Evolutionary conservation across 2,797 vertebrate genomes (phyloP).

Genomic region (Apogon hyalosoma): DNA sequence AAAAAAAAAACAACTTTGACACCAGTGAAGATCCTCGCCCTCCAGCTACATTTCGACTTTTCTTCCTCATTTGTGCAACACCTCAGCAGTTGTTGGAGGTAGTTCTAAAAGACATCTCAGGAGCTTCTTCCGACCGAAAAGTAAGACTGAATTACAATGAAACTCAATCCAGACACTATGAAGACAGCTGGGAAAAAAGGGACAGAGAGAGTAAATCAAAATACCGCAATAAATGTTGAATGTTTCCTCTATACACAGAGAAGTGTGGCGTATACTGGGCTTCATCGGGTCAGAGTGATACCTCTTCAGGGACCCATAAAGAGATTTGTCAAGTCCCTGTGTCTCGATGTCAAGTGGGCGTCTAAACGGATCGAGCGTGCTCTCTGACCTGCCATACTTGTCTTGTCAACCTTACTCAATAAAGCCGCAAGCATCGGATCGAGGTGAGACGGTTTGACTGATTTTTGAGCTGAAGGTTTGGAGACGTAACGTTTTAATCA

Average conservation of each 20-base stretch:
- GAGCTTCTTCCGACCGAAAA: slow-evolving; percentile 45
- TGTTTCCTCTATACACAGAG: slow-evolving; percentile 56
- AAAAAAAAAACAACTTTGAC: slow-evolving; percentile 35
- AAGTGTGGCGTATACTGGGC: slow-evolving; percentile 32
- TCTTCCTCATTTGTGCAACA: slow-evolving; percentile 44
- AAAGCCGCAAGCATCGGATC: slow-evolving; percentile 42
- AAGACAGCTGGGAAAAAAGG: slow-evolving; percentile 27
- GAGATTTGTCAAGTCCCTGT: slow-evolving; percentile 68
- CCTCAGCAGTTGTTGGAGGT: slow-evolving; percentile 32
- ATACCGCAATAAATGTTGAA: slow-evolving; percentile 67
- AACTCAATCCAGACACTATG: slow-evolving; percentile 55
- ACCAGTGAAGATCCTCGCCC: slow-evolving; percentile 28
- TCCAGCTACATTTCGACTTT: slow-evolving; percentile 25
- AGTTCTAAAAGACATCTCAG: slow-evolving; percentile 34
- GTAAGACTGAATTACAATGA: slow-evolving; percentile 53
- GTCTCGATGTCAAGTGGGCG: slow-evolving; percentile 69
- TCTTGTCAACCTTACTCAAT: slow-evolving; percentile 65
- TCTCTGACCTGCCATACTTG: slow-evolving; percentile 59
- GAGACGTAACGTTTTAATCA: slow-evolving; percentile 37
- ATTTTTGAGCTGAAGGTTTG: slow-evolving; percentile 45
- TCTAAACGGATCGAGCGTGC: slow-evolving; percentile 61
- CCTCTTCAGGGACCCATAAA: slow-evolving; percentile 69
- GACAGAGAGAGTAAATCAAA: slow-evolving; percentile 64
- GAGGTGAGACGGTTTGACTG: slow-evolving; percentile 54
- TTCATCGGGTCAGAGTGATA: slow-evolving; percentile 61